Evolutionary conservation across 53 echinoderm and acorn worm genomes (phyloP).

Genomic region (Temnopleurus reevesii): DNA sequence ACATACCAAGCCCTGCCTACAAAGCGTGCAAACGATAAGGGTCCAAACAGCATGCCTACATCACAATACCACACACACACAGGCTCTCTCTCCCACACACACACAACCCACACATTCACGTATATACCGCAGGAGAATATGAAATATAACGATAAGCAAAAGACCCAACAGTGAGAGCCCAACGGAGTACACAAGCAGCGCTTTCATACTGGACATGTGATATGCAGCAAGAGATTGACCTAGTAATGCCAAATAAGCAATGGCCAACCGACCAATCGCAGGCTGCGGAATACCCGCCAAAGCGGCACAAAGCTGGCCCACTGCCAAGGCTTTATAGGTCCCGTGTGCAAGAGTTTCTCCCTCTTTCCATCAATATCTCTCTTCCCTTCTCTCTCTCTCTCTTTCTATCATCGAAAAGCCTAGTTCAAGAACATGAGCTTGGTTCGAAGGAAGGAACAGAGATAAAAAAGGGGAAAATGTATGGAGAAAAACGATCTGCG

Average conservation of each 20-base stretch:
- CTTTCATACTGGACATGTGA: constrained; percentile 50
- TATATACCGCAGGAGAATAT: constrained; percentile 1
- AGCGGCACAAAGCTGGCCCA: constrained; percentile 59
- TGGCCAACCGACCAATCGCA: constrained; percentile 25
- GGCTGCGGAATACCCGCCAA: constrained; percentile 33
- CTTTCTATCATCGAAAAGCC: constrained; percentile 19
- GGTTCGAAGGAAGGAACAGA: not conserved
- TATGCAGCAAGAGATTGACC: constrained; percentile 48
- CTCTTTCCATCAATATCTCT: not conserved
- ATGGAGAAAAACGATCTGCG: not conserved
- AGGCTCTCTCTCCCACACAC: constrained; percentile 26
- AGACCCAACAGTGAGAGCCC: not conserved
- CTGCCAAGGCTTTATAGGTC: constrained; percentile 53
- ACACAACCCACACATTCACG: constrained; percentile 29
- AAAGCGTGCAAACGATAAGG: not conserved
- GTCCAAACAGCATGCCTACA: not conserved
- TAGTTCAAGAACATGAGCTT: constrained; percentile 29
- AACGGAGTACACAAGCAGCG: not conserved
- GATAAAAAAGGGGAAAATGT: not conserved
- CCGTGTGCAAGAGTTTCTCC: constrained; percentile 50
- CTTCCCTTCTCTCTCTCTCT: not conserved
- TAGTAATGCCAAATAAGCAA: constrained; percentile 64
- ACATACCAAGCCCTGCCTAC: not conserved
- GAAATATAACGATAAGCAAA: constrained; percentile 35
- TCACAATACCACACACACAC: constrained; percentile 27